Base-by-base conservation (phyloP, 2,888 invertebrate species). In the Blastobasis adustella region DNA sequence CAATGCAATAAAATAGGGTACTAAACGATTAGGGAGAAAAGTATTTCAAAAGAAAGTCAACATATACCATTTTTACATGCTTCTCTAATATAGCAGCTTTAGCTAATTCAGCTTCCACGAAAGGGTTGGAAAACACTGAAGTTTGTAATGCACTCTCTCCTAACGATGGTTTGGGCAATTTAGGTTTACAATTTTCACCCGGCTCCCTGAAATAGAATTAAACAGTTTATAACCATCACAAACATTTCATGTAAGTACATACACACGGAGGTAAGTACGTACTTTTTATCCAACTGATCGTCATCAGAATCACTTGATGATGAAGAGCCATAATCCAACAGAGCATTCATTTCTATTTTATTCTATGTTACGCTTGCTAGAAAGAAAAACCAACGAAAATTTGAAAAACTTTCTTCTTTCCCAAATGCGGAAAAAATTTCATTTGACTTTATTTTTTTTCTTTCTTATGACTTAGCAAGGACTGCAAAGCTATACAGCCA, bases 11-110 rank as follows among this genome's bases (percentile, higher is more conserved):
- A 41, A 23, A 50, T 10, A 37, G 42, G 48, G 36, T 41, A n/a
- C 6, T 23, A 39, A 50, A 52, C 49, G 51, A 23, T 23, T 23
- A 23, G 23, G 23, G 3, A 23, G 23, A 23, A 23, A 23, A 23
- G 23, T 23, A 23, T 23, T 23, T 39, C 58, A 70, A 77, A 76
- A 76, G 84, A 75, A 85, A 85, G 80, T 88, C 86, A 87, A 89
- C 89, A 80, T 89, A 90, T 66, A 94, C 96, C 96, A 98, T 96
- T 90, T 96, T 96, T 0, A 97, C 97, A 76, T 97, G 97, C 68
- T 95, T 95, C 69, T 97, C 96, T 46, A 97, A 83, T 53, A 96
- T 93, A 9, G 96, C 95, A 54, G 94, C 93, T 75, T 97, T 96
- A 3, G 95, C 95, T 69, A 93, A 91, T 76, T 97, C 97, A 0